Percentiles rank a stretch among this genome's conserved stretches.
These are phyloP conservation scores for Corythornis vintsioides DNA, from an alignment of 2,113 vertebrate genomes.

Conservation along the genomic window DNA sequence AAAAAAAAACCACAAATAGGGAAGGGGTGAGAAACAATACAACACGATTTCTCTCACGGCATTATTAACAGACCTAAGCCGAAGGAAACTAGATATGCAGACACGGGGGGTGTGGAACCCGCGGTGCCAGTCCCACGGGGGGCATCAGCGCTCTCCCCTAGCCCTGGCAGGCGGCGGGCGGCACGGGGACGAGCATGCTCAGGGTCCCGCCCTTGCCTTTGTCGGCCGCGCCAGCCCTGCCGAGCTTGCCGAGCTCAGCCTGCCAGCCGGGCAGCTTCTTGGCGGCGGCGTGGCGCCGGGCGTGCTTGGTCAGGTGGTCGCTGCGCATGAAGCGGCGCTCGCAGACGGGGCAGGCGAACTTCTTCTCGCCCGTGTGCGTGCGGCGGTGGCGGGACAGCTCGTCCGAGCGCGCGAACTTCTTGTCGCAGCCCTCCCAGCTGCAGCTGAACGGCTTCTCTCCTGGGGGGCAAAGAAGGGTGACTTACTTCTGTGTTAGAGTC, in stretches of 20 bases:
- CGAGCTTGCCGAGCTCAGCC: conserved; percentile 80
- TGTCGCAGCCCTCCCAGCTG: conserved; percentile 95
- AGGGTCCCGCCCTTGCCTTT: conserved; percentile 67
- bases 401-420: conserved; percentile 94
- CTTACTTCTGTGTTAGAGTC: not conserved
- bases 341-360: conserved; percentile 90
- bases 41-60: not conserved
- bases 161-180: conserved; percentile 8
- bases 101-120: not conserved
- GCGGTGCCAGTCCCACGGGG: not conserved
- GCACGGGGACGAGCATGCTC: conserved; percentile 71
- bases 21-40: not conserved
- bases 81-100: not conserved
- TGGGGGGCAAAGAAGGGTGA: not conserved
- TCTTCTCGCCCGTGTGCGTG: conserved; percentile 97
- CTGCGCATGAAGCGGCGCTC: conserved; percentile 98
- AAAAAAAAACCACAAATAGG: not conserved
- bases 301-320: conserved; percentile 95
- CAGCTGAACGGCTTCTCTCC: conserved; percentile 98
- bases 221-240: conserved; percentile 69
- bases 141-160: not conserved
- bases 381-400: conserved; percentile 95
- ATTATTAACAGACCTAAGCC: conserved; percentile 13
- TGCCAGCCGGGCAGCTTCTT: conserved; percentile 89
- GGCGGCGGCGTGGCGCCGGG: conserved; percentile 88